Conservation (phyloP, 1,140 invertebrate species). For the Panonychus citri region DNA sequence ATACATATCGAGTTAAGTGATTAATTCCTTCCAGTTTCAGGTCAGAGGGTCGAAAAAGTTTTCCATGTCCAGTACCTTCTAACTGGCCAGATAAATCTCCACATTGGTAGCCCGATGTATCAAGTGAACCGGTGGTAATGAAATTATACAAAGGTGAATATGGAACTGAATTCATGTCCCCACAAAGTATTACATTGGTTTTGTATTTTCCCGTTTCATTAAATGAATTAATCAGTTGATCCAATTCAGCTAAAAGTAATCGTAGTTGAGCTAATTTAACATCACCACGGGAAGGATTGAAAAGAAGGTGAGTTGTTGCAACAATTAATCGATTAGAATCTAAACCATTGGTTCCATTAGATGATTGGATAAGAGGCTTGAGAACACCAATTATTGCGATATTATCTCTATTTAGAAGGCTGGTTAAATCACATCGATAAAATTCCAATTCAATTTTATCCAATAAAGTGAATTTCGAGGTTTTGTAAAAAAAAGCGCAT, state of each 20-base stretch:
- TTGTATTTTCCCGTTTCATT: conserved; percentile 30
- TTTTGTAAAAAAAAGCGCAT: conserved; percentile 56
- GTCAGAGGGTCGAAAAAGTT: background rate
- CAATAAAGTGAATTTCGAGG: conserved; percentile 22
- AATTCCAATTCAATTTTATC: conserved; percentile 37
- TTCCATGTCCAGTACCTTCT: conserved; percentile 9
- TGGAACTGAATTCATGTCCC: conserved; percentile 66
- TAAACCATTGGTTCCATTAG: background rate
- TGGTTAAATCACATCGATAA: conserved; percentile 19
- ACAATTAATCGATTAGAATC: conserved; percentile 35
- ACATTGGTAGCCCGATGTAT: conserved; percentile 25
- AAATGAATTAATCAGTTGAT: conserved; percentile 38
- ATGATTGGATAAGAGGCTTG: conserved; percentile 8
- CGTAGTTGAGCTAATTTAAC: conserved; percentile 57
- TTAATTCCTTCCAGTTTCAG: conserved; percentile 1
- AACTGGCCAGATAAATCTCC: conserved; percentile 20
- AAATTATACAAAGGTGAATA: conserved; percentile 44
- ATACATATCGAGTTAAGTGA: background rate
- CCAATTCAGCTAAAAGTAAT: conserved; percentile 53
- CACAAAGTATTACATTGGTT: conserved; percentile 32
- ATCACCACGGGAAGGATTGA: conserved; percentile 65
- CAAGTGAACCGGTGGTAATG: conserved; percentile 36
- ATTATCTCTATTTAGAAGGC: conserved; percentile 57
- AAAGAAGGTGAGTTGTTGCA: conserved; percentile 81
- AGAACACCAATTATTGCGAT: conserved; percentile 58